A percentile compares a stretch with the other conserved stretches of the same genome.
These are phyloP conservation scores for Argya squamiceps DNA, from an alignment of 2,797 vertebrate species.

Conservation along the genomic window DNA sequence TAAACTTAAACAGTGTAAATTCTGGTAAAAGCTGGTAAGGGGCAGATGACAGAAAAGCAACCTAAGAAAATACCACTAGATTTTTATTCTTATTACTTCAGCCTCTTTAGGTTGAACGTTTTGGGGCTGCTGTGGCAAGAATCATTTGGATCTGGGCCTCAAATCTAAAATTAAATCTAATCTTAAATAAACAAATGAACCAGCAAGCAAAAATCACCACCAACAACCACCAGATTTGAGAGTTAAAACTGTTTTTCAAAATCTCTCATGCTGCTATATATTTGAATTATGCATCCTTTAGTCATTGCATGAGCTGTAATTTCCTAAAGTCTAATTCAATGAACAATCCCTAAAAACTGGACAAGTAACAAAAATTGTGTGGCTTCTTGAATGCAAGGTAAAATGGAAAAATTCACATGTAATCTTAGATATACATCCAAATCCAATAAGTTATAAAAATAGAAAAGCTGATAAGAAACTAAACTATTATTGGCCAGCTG, in stretches of 20 bases:
- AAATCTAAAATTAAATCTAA: slow-evolving; percentile 47
- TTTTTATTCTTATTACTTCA: background rate
- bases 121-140: background rate
- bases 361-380: background rate
- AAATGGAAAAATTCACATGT: slow-evolving; percentile 37
- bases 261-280: background rate
- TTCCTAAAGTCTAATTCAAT: background rate
- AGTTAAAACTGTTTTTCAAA: background rate
- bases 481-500: background rate
- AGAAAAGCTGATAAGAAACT: slow-evolving; percentile 42
- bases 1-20: background rate
- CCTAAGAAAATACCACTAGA: background rate
- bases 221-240: background rate
- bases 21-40: background rate
- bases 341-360: background rate
- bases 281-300: background rate
- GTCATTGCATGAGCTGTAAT: background rate
- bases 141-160: background rate
- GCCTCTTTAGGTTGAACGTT: background rate
- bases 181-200: background rate
- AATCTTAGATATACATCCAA: slow-evolving; percentile 53
- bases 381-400: background rate
- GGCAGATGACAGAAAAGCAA: background rate
- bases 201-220: background rate
- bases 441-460: slow-evolving; percentile 45